Evolutionary conservation across 23 tunicate genomes (phyloP).

Genomic region (Halocynthia aurantium): DNA sequence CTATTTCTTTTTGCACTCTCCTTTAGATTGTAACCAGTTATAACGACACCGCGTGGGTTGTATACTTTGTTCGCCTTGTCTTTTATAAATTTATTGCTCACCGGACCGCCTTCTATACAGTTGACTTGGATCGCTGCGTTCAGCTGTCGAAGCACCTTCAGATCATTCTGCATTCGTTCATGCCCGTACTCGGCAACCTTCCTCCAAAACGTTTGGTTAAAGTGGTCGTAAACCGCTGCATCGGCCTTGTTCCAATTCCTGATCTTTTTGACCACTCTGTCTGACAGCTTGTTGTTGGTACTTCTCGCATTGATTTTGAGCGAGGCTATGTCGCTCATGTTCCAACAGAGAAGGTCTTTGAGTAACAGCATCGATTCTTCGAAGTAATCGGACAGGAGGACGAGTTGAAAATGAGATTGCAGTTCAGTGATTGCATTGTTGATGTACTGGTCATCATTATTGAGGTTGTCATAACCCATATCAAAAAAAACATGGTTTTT

Average conservation of each 20-base stretch:
- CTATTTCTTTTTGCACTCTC: conserved; percentile 15
- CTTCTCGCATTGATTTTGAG: conserved; percentile 48
- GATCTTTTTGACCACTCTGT: conserved; percentile 18
- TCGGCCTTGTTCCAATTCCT: conserved; percentile 64
- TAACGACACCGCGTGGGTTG: conserved; percentile 57
- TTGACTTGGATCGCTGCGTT: conserved; percentile 26
- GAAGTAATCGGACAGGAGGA: conserved; percentile 59
- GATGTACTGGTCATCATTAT: conserved; percentile 49
- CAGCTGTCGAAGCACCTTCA: conserved; percentile 26
- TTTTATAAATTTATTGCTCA: conserved; percentile 14
- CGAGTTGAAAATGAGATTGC: conserved; percentile 40
- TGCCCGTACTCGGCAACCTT: conserved; percentile 49
- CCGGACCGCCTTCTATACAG: conserved; percentile 60
- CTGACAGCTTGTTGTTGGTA: neutral
- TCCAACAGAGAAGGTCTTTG: conserved; percentile 52
- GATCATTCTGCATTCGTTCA: conserved; percentile 46
- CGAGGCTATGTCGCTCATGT: conserved; percentile 28
- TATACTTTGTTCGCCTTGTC: conserved; percentile 28
- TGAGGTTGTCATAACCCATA: conserved; percentile 66
- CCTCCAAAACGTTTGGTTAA: conserved; percentile 72
- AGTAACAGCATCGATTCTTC: conserved; percentile 56
- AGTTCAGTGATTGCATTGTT: conserved; percentile 33
- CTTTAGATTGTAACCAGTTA: conserved; percentile 64
- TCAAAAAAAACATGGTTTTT: conserved; percentile 62
- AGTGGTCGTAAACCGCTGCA: conserved; percentile 34